A percentile compares a stretch with the other conserved stretches of the same genome.
phyloP scores from a whole-genome alignment of 1,140 invertebrate species.

The Papilio aristodemus region DNA sequence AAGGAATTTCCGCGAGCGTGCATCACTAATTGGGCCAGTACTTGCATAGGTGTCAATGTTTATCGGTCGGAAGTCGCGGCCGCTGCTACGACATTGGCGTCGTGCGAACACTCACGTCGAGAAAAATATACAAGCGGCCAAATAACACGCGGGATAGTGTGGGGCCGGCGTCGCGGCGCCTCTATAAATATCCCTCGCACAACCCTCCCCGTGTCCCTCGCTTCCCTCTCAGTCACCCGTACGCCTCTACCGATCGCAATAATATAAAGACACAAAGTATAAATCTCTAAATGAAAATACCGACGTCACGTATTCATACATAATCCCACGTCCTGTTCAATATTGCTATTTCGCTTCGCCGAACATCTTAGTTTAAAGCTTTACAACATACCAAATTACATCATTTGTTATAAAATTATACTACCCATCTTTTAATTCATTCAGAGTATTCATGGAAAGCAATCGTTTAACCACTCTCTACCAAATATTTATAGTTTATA shows the following conservation, averaged over 20 bases:
- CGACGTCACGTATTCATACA: slow-evolving; percentile 52
- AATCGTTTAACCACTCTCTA: no score
- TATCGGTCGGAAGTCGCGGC: slow-evolving; percentile 58
- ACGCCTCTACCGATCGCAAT: slow-evolving; percentile 49
- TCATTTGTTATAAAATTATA: no score
- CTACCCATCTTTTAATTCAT: no score
- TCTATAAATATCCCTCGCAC: slow-evolving; percentile 71
- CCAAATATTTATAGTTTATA: no score
- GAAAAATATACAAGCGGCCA: slow-evolving; percentile 75
- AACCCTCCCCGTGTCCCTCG: slow-evolving; percentile 45
- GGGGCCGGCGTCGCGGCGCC: slow-evolving; percentile 72
- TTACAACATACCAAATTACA: no score
- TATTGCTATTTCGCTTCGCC: slow-evolving; percentile 34
- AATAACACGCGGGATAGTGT: slow-evolving; percentile 73
- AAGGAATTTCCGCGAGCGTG: slow-evolving; percentile 14
- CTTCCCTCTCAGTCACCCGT: slow-evolving; percentile 47
- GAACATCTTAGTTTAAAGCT: not conserved
- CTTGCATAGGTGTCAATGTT: slow-evolving; percentile 71
- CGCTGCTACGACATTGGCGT: slow-evolving; percentile 68
- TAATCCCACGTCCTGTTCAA: slow-evolving; percentile 44
- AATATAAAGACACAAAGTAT: slow-evolving; percentile 51
- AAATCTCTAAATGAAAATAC: slow-evolving; percentile 50
- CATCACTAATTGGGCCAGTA: slow-evolving; percentile 48
- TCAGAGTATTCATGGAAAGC: no score
- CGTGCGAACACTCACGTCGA: slow-evolving; percentile 61